A percentile compares a stretch with the other conserved stretches of the same genome.
phyloP scores from a whole-genome alignment of 2,888 invertebrate genomes.

The Rotaria socialis region DNA sequence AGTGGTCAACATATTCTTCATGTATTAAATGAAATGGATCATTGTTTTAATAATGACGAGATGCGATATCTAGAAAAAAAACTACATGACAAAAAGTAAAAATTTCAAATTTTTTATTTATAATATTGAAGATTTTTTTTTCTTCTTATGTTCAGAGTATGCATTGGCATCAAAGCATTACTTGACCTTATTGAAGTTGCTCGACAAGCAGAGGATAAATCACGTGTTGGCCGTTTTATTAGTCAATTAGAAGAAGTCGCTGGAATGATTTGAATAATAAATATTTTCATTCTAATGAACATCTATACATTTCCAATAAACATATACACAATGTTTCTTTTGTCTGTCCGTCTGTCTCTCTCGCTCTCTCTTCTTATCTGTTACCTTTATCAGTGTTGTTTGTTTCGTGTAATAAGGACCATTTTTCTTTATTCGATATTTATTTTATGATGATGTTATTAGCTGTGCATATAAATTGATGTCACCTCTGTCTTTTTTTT shows the following conservation, averaged over 20 bases:
- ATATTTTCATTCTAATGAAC: too few relatives aligned
- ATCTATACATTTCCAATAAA: too few relatives aligned
- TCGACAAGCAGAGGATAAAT: constrained; percentile 43
- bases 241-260: constrained; percentile 41
- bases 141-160: neutral
- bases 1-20: constrained; percentile 39
- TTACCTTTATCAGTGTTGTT: constrained; percentile 19
- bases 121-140: neutral
- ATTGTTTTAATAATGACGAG: constrained; percentile 41
- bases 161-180: constrained; percentile 45
- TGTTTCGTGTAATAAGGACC: constrained; percentile 12
- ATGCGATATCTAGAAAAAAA: constrained; percentile 18
- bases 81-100: constrained; percentile 36
- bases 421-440: neutral
- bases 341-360: neutral
- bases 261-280: constrained; percentile 35
- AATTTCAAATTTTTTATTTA: too few relatives aligned
- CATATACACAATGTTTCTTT: neutral
- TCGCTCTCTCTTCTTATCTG: neutral
- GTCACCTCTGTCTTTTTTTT: neutral
- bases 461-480: neutral
- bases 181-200: constrained; percentile 44
- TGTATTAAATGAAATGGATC: constrained; percentile 41
- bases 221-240: constrained; percentile 41
- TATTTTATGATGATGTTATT: constrained; percentile 1